Evolutionary conservation across 2,888 invertebrate species (phyloP).

Genomic region (Carcina quercana): DNA sequence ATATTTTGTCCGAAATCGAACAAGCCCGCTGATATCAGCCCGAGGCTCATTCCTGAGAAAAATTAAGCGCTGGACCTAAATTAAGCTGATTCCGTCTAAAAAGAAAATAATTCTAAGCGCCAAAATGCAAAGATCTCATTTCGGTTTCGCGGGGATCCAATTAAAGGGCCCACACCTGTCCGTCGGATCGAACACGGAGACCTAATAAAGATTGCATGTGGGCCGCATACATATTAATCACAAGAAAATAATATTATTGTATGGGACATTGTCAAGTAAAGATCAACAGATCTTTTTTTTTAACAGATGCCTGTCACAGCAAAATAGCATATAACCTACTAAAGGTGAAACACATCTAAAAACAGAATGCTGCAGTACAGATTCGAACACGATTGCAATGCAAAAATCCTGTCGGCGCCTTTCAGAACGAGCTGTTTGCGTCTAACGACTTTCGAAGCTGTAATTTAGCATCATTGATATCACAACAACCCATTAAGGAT

Average conservation of each 20-base stretch:
- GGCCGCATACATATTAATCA: conserved; percentile 3
- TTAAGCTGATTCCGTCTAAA: conserved; percentile 12
- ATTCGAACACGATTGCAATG: too few relatives aligned
- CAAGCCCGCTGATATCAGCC: conserved; percentile 11
- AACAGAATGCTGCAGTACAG: too few relatives aligned
- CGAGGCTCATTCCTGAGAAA: conserved; percentile 9
- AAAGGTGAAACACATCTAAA: too few relatives aligned
- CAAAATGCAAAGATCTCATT: conserved; percentile 20
- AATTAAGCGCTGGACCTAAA: conserved; percentile 12
- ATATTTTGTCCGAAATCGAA: conserved; percentile 6
- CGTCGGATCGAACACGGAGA: too few relatives aligned
- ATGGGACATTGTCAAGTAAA: too few relatives aligned
- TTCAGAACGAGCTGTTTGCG: conserved; percentile 11
- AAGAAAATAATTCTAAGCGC: conserved; percentile 15
- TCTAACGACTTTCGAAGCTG: conserved; percentile 27
- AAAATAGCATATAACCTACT: too few relatives aligned
- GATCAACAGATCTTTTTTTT: too few relatives aligned
- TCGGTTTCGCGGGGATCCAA: conserved; percentile 20
- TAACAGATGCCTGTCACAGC: too few relatives aligned
- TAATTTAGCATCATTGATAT: conserved; percentile 46
- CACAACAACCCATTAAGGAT: conserved; percentile 40
- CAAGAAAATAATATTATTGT: too few relatives aligned
- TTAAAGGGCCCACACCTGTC: conserved; percentile 22
- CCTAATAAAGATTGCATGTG: conserved; percentile 13
- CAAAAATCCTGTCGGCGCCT: conserved; percentile 8